phyloP scores from a whole-genome alignment of 1,140 invertebrate species.

The Drosophila dunni region DNA sequence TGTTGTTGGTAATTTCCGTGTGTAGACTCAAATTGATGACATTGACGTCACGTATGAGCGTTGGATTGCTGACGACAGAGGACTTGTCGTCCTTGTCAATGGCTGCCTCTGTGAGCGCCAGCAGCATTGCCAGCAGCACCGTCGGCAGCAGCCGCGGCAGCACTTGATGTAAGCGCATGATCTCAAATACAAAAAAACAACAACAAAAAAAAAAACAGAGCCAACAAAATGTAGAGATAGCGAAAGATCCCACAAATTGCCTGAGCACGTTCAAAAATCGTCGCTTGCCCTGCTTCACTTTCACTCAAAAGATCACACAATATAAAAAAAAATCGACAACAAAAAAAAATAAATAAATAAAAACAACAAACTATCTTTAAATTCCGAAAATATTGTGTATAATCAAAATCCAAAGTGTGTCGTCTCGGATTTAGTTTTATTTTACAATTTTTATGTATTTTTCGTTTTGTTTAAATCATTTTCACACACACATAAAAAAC shows the following conservation, averaged over 20 bases:
- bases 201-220: constrained; percentile 9
- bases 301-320: constrained; percentile 58
- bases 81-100: constrained; percentile 69
- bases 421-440: constrained; percentile 32
- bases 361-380: constrained; percentile 39
- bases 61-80: constrained; percentile 1
- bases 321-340: constrained; percentile 36
- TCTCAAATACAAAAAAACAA: constrained; percentile 16
- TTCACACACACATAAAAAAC: constrained; percentile 26
- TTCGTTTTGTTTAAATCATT: constrained; percentile 11
- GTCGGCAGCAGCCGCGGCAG: constrained; percentile 44
- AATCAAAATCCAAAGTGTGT: constrained; percentile 34
- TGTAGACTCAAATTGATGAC: constrained; percentile 68
- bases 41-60: constrained; percentile 29
- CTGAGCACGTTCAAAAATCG: constrained; percentile 59
- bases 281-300: constrained; percentile 61
- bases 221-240: neutral
- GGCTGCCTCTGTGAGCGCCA: constrained; percentile 41
- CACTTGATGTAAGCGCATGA: constrained; percentile 42
- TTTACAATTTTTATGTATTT: constrained; percentile 5
- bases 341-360: constrained; percentile 38
- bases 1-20: constrained; percentile 25
- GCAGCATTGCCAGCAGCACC: constrained; percentile 10
- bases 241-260: constrained; percentile 54
- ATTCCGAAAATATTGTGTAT: constrained; percentile 34